A percentile compares a stretch with the other conserved stretches of the same genome.
Conservation (phyloP, 2,797 vertebrate genomes). For the Chelmon rostratus region DNA sequence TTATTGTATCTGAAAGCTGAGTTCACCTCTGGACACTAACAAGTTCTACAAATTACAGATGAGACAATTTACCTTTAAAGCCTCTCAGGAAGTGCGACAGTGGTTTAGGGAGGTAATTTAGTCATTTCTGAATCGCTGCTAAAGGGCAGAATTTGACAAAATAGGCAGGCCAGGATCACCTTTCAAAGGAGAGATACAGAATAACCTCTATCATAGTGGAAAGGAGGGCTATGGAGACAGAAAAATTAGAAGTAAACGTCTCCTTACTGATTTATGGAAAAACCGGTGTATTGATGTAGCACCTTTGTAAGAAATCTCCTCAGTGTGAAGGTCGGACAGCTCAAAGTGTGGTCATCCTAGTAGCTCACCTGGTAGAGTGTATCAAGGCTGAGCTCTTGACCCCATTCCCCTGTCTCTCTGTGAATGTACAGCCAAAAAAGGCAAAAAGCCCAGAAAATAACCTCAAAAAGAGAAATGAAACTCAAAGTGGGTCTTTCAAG, state of each 20-base stretch:
- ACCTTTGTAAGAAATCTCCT: constrained; percentile 22
- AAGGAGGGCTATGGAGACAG: background rate
- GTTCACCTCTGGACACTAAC: constrained; percentile 10
- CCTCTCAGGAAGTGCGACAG: constrained; percentile 10
- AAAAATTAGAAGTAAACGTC: background rate
- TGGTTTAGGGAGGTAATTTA: constrained; percentile 1
- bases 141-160: constrained; percentile 8
- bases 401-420: too few species aligned
- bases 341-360: too few species aligned
- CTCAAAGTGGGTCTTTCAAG: constrained; percentile 47
- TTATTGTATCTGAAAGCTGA: constrained; percentile 2
- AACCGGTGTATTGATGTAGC: background rate
- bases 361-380: too few species aligned
- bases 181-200: background rate
- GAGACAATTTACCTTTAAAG: constrained; percentile 11
- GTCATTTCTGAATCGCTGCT: constrained; percentile 7
- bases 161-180: background rate
- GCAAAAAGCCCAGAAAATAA: too few species aligned
- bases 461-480: background rate
- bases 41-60: constrained; percentile 18
- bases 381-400: too few species aligned
- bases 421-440: too few species aligned
- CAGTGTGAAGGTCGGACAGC: constrained; percentile 10
- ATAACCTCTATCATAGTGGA: background rate
- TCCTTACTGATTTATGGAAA: background rate